These are phyloP conservation scores for Oreotrochilus melanogaster DNA, from an alignment of 2,113 vertebrate genomes.

Conservation along the genomic window DNA sequence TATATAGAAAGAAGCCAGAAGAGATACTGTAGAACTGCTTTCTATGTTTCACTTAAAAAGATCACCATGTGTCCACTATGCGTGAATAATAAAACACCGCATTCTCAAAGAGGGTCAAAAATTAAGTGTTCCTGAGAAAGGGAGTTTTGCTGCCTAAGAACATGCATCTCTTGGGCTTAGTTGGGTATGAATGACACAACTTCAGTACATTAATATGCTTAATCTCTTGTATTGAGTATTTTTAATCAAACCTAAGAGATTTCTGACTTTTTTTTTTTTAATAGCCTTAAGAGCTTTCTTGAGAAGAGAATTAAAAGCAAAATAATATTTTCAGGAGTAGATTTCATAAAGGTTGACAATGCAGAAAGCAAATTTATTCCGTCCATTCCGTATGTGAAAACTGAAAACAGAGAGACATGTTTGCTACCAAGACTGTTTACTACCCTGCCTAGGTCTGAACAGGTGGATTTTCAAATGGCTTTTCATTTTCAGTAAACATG, in stretches of 20 bases:
- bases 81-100: not conserved
- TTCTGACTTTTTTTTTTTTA: not conserved
- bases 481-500: conserved; percentile 46
- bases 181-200: not conserved
- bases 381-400: not conserved
- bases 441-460: conserved; percentile 18
- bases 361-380: not conserved
- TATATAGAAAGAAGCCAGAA: not conserved
- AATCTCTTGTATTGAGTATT: not conserved
- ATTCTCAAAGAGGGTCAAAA: not conserved
- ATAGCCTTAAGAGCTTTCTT: not conserved
- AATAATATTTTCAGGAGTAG: not conserved
- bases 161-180: not conserved
- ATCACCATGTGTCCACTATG: not conserved
- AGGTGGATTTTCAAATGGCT: conserved; percentile 49
- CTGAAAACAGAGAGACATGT: not conserved
- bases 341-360: not conserved
- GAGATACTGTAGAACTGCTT: not conserved
- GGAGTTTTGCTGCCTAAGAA: not conserved
- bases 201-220: not conserved
- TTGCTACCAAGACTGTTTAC: not conserved
- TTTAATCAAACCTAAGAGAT: not conserved
- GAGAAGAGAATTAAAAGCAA: conserved; percentile 3
- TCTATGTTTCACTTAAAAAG: not conserved
- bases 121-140: not conserved